phyloP scores from a whole-genome alignment of 2,888 invertebrate genomes.

The Spodoptera exigua region DNA sequence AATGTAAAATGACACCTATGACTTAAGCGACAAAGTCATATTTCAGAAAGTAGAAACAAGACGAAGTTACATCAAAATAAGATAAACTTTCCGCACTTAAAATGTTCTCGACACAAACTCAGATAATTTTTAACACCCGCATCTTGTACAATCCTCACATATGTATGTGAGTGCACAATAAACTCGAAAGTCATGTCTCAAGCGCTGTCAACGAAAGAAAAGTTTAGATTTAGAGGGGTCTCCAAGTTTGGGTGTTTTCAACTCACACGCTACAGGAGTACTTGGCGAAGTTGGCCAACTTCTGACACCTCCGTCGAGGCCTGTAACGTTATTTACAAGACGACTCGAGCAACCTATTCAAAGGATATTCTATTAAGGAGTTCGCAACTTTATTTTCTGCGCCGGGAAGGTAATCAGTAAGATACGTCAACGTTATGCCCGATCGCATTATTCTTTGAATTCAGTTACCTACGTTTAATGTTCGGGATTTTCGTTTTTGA shows the following conservation, averaged over 20 bases:
- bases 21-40: too few relatives aligned
- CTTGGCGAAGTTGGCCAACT: slow-evolving; percentile 64
- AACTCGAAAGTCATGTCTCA: slow-evolving; percentile 70
- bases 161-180: slow-evolving; percentile 59
- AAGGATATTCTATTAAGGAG: slow-evolving; percentile 72
- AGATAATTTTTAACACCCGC: slow-evolving; percentile 44
- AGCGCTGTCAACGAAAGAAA: slow-evolving; percentile 72
- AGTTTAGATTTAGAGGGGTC: slow-evolving; percentile 80
- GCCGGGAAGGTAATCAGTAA: slow-evolving; percentile 61
- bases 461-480: slow-evolving; percentile 48
- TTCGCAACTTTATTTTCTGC: slow-evolving; percentile 69
- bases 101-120: slow-evolving; percentile 38
- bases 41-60: background rate
- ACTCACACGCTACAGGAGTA: slow-evolving; percentile 52
- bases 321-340: slow-evolving; percentile 72
- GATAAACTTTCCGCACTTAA: slow-evolving; percentile 33
- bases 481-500: slow-evolving; percentile 45
- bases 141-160: slow-evolving; percentile 50
- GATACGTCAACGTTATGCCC: slow-evolving; percentile 44
- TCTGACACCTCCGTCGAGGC: slow-evolving; percentile 70
- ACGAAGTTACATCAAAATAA: slow-evolving; percentile 31
- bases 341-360: slow-evolving; percentile 65
- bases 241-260: slow-evolving; percentile 70
- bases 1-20: too few relatives aligned
- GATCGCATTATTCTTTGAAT: slow-evolving; percentile 40